A percentile compares a stretch with the other conserved stretches of the same genome.
Evolutionary conservation across 2,113 vertebrate species (phyloP).

Genomic region (Nesogale talazaci): DNA sequence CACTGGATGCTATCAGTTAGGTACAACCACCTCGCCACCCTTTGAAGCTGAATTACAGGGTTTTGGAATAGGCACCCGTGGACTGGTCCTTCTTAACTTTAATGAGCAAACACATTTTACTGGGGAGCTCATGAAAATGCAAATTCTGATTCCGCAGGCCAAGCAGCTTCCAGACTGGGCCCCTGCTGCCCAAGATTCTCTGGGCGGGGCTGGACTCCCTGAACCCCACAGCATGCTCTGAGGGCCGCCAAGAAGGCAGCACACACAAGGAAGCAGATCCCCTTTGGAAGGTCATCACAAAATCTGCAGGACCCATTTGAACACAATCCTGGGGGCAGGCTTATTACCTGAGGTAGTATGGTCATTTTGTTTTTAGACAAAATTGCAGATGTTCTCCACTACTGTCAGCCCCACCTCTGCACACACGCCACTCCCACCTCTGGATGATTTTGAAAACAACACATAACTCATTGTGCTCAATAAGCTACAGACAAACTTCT

Average conservation of each 20-base stretch:
- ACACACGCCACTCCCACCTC: neutral
- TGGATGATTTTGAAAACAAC: constrained; percentile 43
- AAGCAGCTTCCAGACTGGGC: too few species aligned
- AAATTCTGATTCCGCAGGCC: neutral
- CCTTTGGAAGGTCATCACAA: neutral
- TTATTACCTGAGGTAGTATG: neutral
- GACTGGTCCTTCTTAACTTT: neutral
- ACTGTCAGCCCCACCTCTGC: neutral
- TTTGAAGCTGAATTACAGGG: neutral
- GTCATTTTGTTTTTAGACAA: neutral
- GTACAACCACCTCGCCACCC: neutral
- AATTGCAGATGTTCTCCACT: neutral
- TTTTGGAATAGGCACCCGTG: neutral
- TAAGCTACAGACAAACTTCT: neutral
- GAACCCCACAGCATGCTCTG: neutral
- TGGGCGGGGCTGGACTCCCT: too few species aligned
- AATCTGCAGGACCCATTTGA: neutral
- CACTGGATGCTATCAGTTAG: neutral
- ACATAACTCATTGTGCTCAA: neutral
- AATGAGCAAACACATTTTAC: neutral
- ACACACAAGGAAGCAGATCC: neutral
- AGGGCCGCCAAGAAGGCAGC: neutral
- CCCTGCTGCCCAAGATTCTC: neutral
- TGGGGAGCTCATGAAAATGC: neutral
- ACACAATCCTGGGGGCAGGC: neutral